Base-by-base conservation (phyloP, 2,888 invertebrate genomes). In the Agriopis aurantiaria region DNA sequence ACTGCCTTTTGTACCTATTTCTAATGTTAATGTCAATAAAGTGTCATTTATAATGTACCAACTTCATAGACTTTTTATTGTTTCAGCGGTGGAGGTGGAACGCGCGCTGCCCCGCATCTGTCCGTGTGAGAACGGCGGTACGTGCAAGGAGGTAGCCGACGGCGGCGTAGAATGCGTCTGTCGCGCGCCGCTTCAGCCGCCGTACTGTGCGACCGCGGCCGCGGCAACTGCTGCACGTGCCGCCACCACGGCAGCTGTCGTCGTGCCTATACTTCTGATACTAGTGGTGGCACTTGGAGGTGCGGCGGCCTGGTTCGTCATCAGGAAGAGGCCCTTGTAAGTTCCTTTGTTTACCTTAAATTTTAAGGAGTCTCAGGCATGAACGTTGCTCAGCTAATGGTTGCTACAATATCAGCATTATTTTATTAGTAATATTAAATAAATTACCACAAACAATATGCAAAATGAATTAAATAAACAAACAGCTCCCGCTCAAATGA, bases 81-180 rank as follows among this genome's bases (percentile, higher is more conserved):
- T 68, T 68, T 6, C 85, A 95, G 96, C 97, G 0, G 96, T 96
- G 59, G 98, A 98, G 87, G 88, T 96, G 10, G 96, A 96, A 59
- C 95, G 97, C 63, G 96, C 97, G 0, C 95, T 95, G 71, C 98
- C 98, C 3, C 95, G 96, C 78, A 95, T 97, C 55, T 99, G 99
- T 79, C 96, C 95, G 60, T 99, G 99, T 88, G 96, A 97, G 88
- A 98, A 98, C 88, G 98, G 98, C 67, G 99, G 98, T 49, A 86
- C 95, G 63, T 99, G 99, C 88, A 87, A 89, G 45, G 84, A 82
- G 49, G 8, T 95, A 91, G 10, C 93, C 91, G 48, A 68, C 11
- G 95, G 94, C 17, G 95, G 95, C 72, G 90, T 97, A 71, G 82
- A 84, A 45, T 99, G 99, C 91, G 95, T 95, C 83, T 84, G 95